These are phyloP conservation scores for Prosapia bicincta DNA, from an alignment of 2,888 invertebrate species.

Conservation along the genomic window DNA sequence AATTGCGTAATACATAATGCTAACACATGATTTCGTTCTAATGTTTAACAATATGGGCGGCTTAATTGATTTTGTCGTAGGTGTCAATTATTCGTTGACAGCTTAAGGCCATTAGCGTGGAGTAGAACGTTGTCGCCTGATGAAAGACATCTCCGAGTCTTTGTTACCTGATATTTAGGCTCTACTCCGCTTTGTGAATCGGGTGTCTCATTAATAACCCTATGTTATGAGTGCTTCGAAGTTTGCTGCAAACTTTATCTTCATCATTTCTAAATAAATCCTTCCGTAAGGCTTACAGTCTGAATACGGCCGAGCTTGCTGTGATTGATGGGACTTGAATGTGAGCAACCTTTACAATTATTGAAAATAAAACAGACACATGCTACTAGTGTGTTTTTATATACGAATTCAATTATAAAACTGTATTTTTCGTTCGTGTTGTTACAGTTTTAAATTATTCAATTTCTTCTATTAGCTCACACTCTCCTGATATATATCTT, in stretches of 20 bases:
- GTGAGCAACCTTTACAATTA: no score
- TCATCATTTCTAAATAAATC: not conserved
- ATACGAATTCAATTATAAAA: no score
- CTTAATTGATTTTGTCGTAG: not conserved
- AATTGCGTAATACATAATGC: no score
- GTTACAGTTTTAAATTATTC: no score
- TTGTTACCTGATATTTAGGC: not conserved
- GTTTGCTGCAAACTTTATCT: not conserved
- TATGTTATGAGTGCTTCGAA: not conserved
- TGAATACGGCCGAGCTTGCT: not conserved
- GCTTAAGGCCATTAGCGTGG: not conserved
- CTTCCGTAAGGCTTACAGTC: not conserved
- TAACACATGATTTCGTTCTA: no score
- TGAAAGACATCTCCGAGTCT: not conserved
- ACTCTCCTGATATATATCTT: no score
- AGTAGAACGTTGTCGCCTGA: not conserved
- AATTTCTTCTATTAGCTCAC: no score
- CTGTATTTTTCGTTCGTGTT: no score
- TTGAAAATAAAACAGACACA: no score
- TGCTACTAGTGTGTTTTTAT: no score
- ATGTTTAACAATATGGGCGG: not conserved
- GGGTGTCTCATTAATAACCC: not conserved
- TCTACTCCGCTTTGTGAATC: not conserved
- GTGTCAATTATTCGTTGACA: conserved; percentile 2
- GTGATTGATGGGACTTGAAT: no score